Conservation (phyloP, 2,797 vertebrate genomes). For the Gallirallus australis region DNA sequence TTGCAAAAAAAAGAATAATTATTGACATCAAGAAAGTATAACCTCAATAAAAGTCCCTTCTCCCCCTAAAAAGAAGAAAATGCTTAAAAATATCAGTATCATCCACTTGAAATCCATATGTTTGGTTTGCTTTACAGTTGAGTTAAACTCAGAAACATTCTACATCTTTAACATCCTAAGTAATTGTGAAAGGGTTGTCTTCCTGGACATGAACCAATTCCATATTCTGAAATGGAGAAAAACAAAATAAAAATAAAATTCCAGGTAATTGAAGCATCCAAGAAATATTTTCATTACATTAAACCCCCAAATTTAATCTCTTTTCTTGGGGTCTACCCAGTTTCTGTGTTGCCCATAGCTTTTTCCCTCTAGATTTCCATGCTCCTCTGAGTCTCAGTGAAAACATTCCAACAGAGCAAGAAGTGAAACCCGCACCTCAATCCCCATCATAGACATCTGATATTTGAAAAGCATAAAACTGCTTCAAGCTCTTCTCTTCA, state of each 20-base stretch:
- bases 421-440: background rate
- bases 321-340: background rate
- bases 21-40: conserved; percentile 66
- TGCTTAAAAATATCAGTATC: conserved; percentile 68
- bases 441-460: background rate
- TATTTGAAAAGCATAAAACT: background rate
- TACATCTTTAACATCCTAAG: conserved; percentile 59
- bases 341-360: background rate
- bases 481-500: background rate
- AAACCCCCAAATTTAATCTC: background rate
- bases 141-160: conserved; percentile 61
- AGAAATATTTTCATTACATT: background rate
- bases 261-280: background rate
- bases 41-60: conserved; percentile 67
- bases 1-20: conserved; percentile 46
- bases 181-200: conserved; percentile 26
- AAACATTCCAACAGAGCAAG: background rate
- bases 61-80: conserved; percentile 64
- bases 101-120: conserved; percentile 50
- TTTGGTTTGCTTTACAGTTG: conserved; percentile 59
- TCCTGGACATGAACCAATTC: conserved; percentile 56
- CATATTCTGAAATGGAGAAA: conserved; percentile 62
- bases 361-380: background rate
- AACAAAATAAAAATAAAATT: background rate
- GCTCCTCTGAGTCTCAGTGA: background rate